Percentiles rank a stretch among this genome's conserved stretches.
Evolutionary conservation across 2,797 vertebrate species (phyloP).

Genomic region (Otolemur crassicaudatus): DNA sequence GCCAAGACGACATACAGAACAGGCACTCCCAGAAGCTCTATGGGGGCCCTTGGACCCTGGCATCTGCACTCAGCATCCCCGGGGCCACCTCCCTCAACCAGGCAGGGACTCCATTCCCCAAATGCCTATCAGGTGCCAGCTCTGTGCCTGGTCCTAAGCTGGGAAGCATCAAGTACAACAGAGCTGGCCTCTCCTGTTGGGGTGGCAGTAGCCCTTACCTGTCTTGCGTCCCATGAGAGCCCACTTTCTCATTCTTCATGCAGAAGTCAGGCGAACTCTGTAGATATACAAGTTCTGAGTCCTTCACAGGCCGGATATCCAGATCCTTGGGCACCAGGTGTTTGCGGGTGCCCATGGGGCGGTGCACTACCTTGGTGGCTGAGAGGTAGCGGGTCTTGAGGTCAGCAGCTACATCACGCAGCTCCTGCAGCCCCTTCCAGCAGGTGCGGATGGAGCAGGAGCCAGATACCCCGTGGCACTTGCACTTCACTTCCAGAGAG

Average conservation of each 20-base stretch:
- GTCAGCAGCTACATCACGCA: conserved; percentile 95
- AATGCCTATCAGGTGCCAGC: neutral
- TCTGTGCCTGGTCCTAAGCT: neutral
- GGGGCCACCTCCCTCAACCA: neutral
- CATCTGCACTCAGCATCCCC: neutral
- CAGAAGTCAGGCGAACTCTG: conserved; percentile 99
- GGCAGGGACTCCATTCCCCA: neutral
- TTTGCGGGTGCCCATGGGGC: conserved; percentile 97
- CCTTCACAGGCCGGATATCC: conserved; percentile 96
- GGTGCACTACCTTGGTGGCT: conserved; percentile 97
- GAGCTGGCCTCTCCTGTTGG: neutral
- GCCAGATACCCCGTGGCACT: conserved; percentile 98
- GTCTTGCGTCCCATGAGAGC: conserved; percentile 97
- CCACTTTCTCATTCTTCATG: conserved; percentile 95
- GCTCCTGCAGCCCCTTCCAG: conserved; percentile 97
- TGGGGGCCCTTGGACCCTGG: no score
- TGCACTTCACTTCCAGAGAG: conserved; percentile 98
- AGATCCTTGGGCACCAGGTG: conserved; percentile 99
- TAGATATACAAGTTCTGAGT: conserved; percentile 97
- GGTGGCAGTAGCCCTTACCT: conserved; percentile 88
- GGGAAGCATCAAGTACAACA: neutral
- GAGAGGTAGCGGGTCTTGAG: conserved; percentile 98
- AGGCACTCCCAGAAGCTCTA: neutral
- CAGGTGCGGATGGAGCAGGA: conserved; percentile 99
- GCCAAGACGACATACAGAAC: neutral